Conservation (phyloP, 2,888 invertebrate species). For the Polydrusus cervinus region DNA sequence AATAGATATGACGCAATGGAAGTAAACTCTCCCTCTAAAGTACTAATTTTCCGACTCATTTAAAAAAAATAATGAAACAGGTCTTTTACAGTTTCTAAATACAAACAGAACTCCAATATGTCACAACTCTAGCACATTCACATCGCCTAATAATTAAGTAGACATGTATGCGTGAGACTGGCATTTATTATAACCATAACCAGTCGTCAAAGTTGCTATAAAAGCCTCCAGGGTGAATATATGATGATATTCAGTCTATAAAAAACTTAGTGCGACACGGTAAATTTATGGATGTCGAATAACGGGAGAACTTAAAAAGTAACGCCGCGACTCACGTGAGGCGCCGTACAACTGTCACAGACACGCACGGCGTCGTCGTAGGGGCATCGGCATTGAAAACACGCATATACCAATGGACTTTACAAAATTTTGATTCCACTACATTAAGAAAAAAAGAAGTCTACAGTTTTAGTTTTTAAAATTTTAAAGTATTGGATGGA, state of each 20-base stretch:
- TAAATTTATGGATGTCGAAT: constrained; percentile 50
- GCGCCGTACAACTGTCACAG: constrained; percentile 60
- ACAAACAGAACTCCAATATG: no score
- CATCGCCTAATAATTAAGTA: constrained; percentile 18
- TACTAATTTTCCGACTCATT: no score
- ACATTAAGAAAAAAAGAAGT: no score
- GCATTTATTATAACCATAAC: constrained; percentile 20
- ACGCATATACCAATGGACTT: constrained; percentile 56
- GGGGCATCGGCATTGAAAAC: constrained; percentile 58
- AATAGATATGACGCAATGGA: no score
- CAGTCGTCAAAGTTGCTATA: constrained; percentile 27
- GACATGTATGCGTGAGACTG: constrained; percentile 28
- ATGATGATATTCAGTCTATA: constrained; percentile 34
- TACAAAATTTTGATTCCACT: no score
- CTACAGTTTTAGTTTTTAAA: no score
- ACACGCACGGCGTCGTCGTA: constrained; percentile 57
- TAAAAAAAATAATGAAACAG: no score
- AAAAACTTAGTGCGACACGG: constrained; percentile 43
- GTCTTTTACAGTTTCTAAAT: no score
- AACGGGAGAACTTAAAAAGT: constrained; percentile 51
- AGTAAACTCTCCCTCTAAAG: no score
- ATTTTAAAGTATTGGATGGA: no score
- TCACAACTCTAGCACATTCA: no score
- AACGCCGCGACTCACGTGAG: constrained; percentile 62
- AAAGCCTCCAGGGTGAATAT: constrained; percentile 45